A percentile compares a stretch with the other conserved stretches of the same genome.
Conservation (phyloP, 1,140 invertebrate species). For the Neodiprion fabricii region DNA sequence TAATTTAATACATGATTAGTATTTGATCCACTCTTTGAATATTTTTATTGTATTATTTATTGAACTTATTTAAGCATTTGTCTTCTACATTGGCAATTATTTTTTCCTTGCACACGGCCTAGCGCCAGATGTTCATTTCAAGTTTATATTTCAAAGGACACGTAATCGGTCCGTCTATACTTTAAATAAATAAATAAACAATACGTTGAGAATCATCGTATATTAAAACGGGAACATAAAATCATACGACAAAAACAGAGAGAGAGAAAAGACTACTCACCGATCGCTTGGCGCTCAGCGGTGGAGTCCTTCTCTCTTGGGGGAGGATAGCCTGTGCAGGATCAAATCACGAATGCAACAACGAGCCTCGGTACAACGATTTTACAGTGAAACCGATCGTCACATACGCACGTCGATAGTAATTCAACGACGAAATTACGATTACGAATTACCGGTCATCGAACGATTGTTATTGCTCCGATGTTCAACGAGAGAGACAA, state of each 20-base stretch:
- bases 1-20: too few species aligned
- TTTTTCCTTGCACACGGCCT: too few species aligned
- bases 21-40: too few species aligned
- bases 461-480: not conserved
- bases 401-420: not conserved
- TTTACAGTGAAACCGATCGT: not conserved
- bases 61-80: too few species aligned
- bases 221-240: too few species aligned
- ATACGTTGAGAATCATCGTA: too few species aligned
- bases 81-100: too few species aligned
- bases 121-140: too few species aligned
- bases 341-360: not conserved
- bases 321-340: not conserved
- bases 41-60: too few species aligned
- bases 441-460: not conserved
- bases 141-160: too few species aligned
- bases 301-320: slow-evolving; percentile 13
- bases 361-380: not conserved
- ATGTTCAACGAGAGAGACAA: not conserved
- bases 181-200: too few species aligned
- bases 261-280: slow-evolving; percentile 12
- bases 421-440: not conserved
- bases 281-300: slow-evolving; percentile 14
- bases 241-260: not conserved
- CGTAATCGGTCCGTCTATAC: too few species aligned